phyloP scores from a whole-genome alignment of 2,113 vertebrate species.

The Heterochromis multidens region DNA sequence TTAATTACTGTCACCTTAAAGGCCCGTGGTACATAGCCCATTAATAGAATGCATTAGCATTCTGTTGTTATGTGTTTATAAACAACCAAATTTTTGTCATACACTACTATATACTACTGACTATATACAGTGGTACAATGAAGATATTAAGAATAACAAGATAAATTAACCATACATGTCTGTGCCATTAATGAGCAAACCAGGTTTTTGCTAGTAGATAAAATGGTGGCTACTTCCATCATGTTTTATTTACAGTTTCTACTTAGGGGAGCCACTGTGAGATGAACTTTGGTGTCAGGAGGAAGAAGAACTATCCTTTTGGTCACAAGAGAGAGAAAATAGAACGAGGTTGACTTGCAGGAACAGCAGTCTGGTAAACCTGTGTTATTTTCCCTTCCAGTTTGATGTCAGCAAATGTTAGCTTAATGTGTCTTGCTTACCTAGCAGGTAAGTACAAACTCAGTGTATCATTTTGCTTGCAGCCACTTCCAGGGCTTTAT shows the following conservation, averaged over 20 bases:
- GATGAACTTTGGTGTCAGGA: not conserved
- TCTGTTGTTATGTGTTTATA: too few relatives aligned
- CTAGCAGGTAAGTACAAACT: not conserved
- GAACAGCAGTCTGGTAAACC: not conserved
- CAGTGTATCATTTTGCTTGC: not conserved
- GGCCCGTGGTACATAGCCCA: too few relatives aligned
- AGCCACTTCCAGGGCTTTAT: not conserved
- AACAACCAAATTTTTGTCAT: too few relatives aligned
- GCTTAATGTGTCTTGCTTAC: not conserved
- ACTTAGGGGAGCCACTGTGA: not conserved
- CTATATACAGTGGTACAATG: too few relatives aligned
- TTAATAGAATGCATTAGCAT: too few relatives aligned
- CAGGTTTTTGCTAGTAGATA: not conserved
- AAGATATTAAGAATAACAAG: not conserved
- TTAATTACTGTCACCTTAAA: too few relatives aligned
- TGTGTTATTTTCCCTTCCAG: not conserved
- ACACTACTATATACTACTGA: too few relatives aligned
- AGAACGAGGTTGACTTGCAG: rapidly evolving
- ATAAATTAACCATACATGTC: not conserved
- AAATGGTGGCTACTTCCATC: not conserved
- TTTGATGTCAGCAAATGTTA: not conserved
- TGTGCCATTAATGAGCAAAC: not conserved
- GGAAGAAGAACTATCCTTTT: not conserved
- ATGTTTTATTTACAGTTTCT: not conserved
- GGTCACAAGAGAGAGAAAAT: not conserved